These are phyloP conservation scores for Eristalis pertinax DNA, from an alignment of 2,888 invertebrate species.

Conservation along the genomic window DNA sequence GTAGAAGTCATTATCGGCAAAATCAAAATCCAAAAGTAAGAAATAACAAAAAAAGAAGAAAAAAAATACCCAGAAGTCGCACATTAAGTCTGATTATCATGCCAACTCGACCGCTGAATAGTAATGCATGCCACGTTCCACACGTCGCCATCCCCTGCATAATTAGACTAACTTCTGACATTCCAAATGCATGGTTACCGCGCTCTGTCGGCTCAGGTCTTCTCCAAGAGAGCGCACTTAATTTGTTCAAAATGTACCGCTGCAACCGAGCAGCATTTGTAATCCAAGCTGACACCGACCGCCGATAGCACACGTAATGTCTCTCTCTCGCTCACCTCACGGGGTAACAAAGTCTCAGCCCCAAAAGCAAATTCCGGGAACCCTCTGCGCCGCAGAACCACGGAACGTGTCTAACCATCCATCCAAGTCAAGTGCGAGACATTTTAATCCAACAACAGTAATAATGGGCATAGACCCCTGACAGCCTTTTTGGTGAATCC, in stretches of 20 bases:
- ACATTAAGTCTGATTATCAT: background rate
- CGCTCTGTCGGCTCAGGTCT: background rate
- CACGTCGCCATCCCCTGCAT: background rate
- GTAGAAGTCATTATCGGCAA: background rate
- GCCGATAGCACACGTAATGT: background rate
- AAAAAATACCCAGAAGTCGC: background rate
- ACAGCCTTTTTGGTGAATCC: background rate
- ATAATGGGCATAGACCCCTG: slow-evolving; percentile 11
- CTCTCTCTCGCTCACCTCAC: background rate
- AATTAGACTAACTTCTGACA: background rate
- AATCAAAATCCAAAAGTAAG: background rate
- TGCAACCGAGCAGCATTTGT: background rate
- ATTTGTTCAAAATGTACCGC: background rate
- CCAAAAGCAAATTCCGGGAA: background rate
- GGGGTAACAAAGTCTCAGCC: background rate
- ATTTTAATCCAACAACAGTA: slow-evolving; percentile 46
- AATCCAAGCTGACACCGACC: background rate
- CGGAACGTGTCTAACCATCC: slow-evolving; percentile 12
- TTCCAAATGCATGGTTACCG: background rate
- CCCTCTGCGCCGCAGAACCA: background rate
- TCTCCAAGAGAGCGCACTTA: background rate
- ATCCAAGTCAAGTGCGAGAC: slow-evolving; percentile 14
- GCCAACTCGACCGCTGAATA: background rate
- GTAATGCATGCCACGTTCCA: background rate
- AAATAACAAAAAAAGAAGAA: background rate